phyloP scores from a whole-genome alignment of 2,888 invertebrate genomes.

The Abrostola triplasia region DNA sequence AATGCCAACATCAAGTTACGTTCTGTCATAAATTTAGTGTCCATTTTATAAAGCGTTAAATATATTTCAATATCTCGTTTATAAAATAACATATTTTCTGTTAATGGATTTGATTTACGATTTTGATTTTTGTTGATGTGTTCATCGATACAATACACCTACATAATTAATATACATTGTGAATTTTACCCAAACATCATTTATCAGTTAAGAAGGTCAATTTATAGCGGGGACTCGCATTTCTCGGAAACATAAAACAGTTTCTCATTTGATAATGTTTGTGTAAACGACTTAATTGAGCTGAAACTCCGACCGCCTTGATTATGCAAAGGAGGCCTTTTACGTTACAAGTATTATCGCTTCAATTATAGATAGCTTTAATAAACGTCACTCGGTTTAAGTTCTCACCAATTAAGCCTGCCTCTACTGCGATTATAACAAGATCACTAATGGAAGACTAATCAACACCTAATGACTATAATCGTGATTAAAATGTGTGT shows the following conservation, averaged over 20 bases:
- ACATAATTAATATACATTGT: no score
- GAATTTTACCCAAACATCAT: no score
- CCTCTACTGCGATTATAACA: slow-evolving; percentile 29
- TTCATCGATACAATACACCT: no score
- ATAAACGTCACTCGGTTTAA: slow-evolving; percentile 45
- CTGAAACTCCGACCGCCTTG: slow-evolving; percentile 31
- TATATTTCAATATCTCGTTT: no score
- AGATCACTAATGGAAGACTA: slow-evolving; percentile 34
- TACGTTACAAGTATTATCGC: slow-evolving; percentile 45
- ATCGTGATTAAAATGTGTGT: slow-evolving; percentile 13
- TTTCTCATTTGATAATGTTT: slow-evolving; percentile 34
- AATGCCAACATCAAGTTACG: not conserved
- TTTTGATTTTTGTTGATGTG: no score
- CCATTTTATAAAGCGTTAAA: not conserved
- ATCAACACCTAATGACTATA: slow-evolving; percentile 44
- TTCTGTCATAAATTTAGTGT: not conserved
- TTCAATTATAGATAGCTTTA: slow-evolving; percentile 58
- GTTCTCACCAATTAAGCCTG: slow-evolving; percentile 47
- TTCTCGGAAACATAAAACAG: slow-evolving; percentile 12
- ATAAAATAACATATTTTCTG: no score
- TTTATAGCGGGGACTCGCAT: not conserved
- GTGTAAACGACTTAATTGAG: slow-evolving; percentile 44
- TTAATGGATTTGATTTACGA: no score
- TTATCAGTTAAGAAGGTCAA: not conserved
- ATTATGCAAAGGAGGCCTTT: slow-evolving; percentile 57